Conservation (phyloP, 1,140 invertebrate genomes). For the Theocolax elegans region DNA sequence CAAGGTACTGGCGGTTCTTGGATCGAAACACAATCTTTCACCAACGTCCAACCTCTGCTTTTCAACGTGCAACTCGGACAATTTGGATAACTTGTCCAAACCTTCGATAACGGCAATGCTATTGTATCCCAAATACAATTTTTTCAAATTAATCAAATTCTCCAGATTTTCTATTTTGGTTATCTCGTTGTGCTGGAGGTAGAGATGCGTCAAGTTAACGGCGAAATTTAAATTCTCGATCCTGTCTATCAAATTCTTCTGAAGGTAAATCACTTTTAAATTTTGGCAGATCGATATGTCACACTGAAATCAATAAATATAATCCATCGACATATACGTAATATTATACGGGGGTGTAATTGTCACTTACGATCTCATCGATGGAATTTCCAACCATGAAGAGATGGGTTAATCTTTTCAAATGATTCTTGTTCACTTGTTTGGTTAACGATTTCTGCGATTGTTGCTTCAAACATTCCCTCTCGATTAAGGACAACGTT, state of each 20-base stretch:
- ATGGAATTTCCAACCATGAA: conserved; percentile 68
- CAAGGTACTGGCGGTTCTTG: conserved; percentile 70
- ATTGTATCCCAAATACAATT: conserved; percentile 76
- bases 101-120: conserved; percentile 76
- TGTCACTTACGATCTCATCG: conserved; percentile 64
- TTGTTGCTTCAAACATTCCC: conserved; percentile 51
- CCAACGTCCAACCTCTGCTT: conserved; percentile 70
- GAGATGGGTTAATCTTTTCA: conserved; percentile 65
- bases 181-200: conserved; percentile 77
- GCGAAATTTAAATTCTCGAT: conserved; percentile 73
- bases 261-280: conserved; percentile 73
- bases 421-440: conserved; percentile 48
- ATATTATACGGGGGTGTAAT: background rate
- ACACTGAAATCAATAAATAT: conserved; percentile 64
- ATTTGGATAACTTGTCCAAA: conserved; percentile 69
- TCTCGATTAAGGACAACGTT: conserved; percentile 48
- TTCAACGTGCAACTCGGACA: conserved; percentile 76
- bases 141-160: conserved; percentile 70
- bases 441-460: conserved; percentile 51
- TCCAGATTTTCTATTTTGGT: conserved; percentile 73
- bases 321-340: background rate
- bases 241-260: conserved; percentile 72
- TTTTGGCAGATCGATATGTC: too few relatives aligned
- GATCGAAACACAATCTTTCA: conserved; percentile 76
- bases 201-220: conserved; percentile 73